Evolutionary conservation across 2,888 invertebrate species (phyloP).

Genomic region (Habrosyne pyritoides): DNA sequence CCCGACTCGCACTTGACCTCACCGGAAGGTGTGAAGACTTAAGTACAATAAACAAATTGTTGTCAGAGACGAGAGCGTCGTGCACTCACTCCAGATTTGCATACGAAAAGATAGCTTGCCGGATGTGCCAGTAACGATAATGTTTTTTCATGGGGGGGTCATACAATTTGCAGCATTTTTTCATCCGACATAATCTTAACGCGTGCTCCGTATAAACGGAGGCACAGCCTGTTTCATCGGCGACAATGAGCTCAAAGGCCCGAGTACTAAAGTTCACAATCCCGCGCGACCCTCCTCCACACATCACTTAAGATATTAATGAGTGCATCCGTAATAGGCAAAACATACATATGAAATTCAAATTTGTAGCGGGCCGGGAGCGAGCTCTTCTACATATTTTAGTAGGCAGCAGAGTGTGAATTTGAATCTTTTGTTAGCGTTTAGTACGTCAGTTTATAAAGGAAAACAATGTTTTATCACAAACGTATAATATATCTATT

Average conservation of each 20-base stretch:
- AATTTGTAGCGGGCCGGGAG: constrained; percentile 80
- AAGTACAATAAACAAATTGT: constrained; percentile 31
- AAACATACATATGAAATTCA: constrained; percentile 84
- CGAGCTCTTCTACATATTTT: constrained; percentile 81
- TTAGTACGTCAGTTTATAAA: constrained; percentile 68
- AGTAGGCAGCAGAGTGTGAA: constrained; percentile 82
- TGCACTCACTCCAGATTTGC: constrained; percentile 65
- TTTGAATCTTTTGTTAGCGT: constrained; percentile 83
- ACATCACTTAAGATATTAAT: constrained; percentile 83
- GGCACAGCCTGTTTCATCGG: constrained; percentile 30
- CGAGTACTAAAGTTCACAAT: constrained; percentile 54
- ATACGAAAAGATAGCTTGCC: constrained; percentile 69
- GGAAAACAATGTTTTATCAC: constrained; percentile 65
- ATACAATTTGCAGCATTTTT: constrained; percentile 81
- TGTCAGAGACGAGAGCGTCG: constrained; percentile 32
- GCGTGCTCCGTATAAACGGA: constrained; percentile 67
- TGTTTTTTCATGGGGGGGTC: constrained; percentile 76
- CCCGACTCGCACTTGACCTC: constrained; percentile 13
- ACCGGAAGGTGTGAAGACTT: constrained; percentile 15
- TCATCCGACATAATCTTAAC: constrained; percentile 77
- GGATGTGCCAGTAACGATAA: constrained; percentile 70
- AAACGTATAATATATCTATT: constrained; percentile 30
- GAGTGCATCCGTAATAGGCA: constrained; percentile 83
- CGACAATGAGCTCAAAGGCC: constrained; percentile 36
- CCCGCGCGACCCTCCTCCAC: constrained; percentile 52